Conservation (phyloP, 1,140 invertebrate species). For the Camponotus vicinus region DNA sequence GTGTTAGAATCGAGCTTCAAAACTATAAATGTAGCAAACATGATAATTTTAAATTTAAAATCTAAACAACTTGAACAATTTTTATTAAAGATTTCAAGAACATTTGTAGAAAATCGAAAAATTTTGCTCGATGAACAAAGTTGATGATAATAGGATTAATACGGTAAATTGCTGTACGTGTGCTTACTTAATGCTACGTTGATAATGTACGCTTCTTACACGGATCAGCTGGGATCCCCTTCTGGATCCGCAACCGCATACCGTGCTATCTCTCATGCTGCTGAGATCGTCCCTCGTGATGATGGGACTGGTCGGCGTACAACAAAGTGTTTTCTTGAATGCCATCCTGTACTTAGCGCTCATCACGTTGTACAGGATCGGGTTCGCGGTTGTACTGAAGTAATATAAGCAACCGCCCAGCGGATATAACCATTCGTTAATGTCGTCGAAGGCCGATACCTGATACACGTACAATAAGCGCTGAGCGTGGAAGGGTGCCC, state of each 20-base stretch:
- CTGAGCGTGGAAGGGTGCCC: conserved; percentile 98
- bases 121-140: background rate
- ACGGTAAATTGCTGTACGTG: background rate
- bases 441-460: conserved; percentile 87
- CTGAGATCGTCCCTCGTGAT: conserved; percentile 52
- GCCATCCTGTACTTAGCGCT: conserved; percentile 94
- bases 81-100: background rate
- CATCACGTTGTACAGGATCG: conserved; percentile 97
- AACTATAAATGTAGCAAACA: no score
- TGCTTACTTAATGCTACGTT: conserved; percentile 56
- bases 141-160: background rate
- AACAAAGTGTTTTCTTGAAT: conserved; percentile 90
- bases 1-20: background rate
- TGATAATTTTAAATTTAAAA: no score
- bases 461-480: conserved; percentile 91
- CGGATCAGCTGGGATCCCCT: conserved; percentile 59
- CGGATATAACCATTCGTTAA: conserved; percentile 93
- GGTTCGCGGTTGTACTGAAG: conserved; percentile 95
- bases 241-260: conserved; percentile 34
- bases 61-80: no score
- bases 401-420: conserved; percentile 94
- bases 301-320: conserved; percentile 43
- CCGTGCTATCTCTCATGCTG: conserved; percentile 56
- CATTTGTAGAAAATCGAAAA: background rate
- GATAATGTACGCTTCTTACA: conserved; percentile 40